Evolutionary conservation across 2,888 invertebrate genomes (phyloP), one percentile per base, ranked within the genome.

Genomic region (Hipparchia semele): DNA sequence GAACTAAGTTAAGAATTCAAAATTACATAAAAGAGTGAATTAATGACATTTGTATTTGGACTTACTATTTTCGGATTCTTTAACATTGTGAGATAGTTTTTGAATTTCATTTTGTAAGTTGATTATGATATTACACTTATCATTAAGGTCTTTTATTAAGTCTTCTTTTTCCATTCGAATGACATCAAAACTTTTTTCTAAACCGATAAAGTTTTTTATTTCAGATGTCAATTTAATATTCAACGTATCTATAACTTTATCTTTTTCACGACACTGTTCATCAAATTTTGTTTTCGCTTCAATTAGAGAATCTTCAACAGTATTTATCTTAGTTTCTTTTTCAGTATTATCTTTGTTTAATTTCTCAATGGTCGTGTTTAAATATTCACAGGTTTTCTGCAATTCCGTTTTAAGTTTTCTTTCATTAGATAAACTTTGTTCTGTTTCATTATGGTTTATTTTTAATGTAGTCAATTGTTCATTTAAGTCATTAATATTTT

Each of bases 241-340:
- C 39, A 73, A 74, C 13, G 71, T 59, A 64, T 81, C 76, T 46
- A 83, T 79, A 62, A 75, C 66, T 45, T 77, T 76, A 13, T 79
- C 78, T 72, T 80, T 83, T 62, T 80, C 80, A 23, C 71, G 60
- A 51, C 79, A 73, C 73, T 82, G 79, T 70, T 82, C 80, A 67
- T 83, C 78, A 49, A 81, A 77, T 51, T 73, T 72, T 46, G 77
- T 79, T 67, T 76, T 80, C 66, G 77, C 73, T 23, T 71, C 74
- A 65, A 80, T 78, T 9, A 82, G 65, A 72, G 80, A 76, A 61
- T 76, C 75, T 66, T 82, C 77, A 1, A 82, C 73, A 39, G 23
- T 53, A 70, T 82, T 78, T 49, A 85, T 80, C 51, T 76, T 74
- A 53, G 77, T 76, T 66, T 82, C 80, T 69, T 85, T 86, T 9